A percentile compares a stretch with the other conserved stretches of the same genome.
Evolutionary conservation across 2,888 invertebrate genomes (phyloP).

Genomic region (Diarsia dahlii): DNA sequence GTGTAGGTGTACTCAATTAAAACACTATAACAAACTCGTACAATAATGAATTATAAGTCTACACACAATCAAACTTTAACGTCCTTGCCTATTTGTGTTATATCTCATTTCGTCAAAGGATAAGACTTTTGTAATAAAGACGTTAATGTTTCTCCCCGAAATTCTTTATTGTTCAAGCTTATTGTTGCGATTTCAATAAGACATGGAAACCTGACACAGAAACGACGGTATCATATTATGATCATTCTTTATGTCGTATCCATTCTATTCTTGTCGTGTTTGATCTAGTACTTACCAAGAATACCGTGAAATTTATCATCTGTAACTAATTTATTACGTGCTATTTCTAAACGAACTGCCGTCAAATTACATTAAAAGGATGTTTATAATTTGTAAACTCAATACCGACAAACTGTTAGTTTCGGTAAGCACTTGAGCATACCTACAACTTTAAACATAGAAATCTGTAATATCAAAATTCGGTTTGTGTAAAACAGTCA

Average conservation of each 20-base stretch:
- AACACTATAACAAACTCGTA: slow-evolving; percentile 6
- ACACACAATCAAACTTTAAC: slow-evolving; percentile 13
- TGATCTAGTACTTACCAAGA: background rate
- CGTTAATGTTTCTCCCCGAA: slow-evolving; percentile 14
- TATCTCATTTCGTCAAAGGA: slow-evolving; percentile 13
- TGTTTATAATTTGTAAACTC: slow-evolving; percentile 6
- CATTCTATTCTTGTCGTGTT: background rate
- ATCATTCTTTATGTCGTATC: background rate
- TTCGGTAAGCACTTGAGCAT: background rate
- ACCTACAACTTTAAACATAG: background rate
- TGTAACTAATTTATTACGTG: background rate
- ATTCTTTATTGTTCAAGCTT: slow-evolving; percentile 15
- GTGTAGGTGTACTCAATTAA: slow-evolving; percentile 19
- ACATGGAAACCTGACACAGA: slow-evolving; percentile 4
- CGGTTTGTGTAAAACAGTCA: background rate
- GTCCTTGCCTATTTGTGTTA: slow-evolving; percentile 24
- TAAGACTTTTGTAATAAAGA: slow-evolving; percentile 12
- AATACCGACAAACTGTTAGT: background rate
- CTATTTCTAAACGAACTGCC: background rate
- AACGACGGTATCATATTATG: background rate
- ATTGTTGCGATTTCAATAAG: slow-evolving; percentile 19
- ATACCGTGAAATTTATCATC: background rate
- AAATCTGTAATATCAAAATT: background rate
- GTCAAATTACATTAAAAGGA: background rate
- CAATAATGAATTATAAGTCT: slow-evolving; percentile 18